These are phyloP conservation scores for Eupithecia inturbata DNA, from an alignment of 2,888 invertebrate genomes.

Conservation along the genomic window DNA sequence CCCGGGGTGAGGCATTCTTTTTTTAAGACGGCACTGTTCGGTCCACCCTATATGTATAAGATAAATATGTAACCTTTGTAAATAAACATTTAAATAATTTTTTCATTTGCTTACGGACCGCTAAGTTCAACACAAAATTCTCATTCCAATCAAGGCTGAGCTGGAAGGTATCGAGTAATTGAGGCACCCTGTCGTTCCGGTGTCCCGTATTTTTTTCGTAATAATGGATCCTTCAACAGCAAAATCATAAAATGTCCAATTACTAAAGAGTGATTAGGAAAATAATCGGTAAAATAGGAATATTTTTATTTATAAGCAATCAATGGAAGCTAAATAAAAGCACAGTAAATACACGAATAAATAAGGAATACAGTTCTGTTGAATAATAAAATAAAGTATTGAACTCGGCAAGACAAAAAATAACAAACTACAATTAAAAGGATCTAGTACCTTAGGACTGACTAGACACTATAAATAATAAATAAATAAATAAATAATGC, in stretches of 20 bases:
- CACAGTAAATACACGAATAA: no score
- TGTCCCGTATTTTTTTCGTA: constrained; percentile 58
- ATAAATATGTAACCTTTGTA: not conserved
- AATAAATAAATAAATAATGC: no score
- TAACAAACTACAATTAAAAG: constrained; percentile 51
- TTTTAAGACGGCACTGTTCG: no score
- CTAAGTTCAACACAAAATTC: constrained; percentile 20
- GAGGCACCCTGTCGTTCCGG: constrained; percentile 57
- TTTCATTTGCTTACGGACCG: not conserved
- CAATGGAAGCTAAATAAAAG: not conserved
- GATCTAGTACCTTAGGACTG: constrained; percentile 8
- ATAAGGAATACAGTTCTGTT: not conserved
- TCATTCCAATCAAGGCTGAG: constrained; percentile 30
- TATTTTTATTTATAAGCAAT: not conserved
- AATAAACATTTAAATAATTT: not conserved
- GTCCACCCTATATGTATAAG: no score
- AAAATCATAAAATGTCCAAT: not conserved
- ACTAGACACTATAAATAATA: constrained; percentile 56
- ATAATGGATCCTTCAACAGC: constrained; percentile 58
- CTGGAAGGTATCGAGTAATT: constrained; percentile 60
- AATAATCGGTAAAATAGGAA: not conserved
- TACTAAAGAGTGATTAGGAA: not conserved
- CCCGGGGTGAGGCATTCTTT: no score
- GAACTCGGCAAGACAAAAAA: constrained; percentile 3
- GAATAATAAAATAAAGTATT: not conserved